Percentiles rank a stretch among this genome's conserved stretches.
phyloP scores from a whole-genome alignment of 2,888 invertebrate species.

The Chalcosyrphus nemorum region DNA sequence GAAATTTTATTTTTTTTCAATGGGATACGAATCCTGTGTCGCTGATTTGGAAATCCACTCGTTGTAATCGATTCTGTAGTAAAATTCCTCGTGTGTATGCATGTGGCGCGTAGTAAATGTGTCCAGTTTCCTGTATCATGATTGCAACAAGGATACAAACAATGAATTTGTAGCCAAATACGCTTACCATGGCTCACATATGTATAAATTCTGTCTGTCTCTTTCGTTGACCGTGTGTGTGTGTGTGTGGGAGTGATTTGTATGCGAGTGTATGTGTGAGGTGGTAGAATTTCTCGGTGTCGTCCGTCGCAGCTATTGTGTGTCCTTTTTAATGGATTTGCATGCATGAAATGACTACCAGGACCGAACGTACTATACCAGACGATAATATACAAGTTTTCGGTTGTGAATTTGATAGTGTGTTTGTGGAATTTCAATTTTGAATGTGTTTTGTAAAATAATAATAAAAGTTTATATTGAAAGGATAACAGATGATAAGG shows the following conservation, averaged over 20 bases:
- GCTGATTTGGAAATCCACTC: conserved; percentile 46
- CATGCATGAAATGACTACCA: conserved; percentile 19
- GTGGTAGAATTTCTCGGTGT: conserved; percentile 6
- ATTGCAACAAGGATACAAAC: conserved; percentile 29
- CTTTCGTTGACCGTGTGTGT: too few relatives aligned
- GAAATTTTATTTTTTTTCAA: conserved; percentile 56
- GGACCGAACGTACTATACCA: neutral
- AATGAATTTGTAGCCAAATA: conserved; percentile 64
- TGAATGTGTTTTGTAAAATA: neutral
- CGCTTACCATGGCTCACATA: conserved; percentile 42
- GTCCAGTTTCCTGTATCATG: conserved; percentile 44
- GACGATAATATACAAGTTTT: neutral
- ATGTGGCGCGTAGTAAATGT: conserved; percentile 61
- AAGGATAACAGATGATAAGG: conserved; percentile 16
- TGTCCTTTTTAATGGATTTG: conserved; percentile 28
- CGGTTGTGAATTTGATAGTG: neutral
- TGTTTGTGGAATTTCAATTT: conserved; percentile 22
- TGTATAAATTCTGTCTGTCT: neutral
- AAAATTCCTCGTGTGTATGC: conserved; percentile 32
- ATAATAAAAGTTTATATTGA: neutral
- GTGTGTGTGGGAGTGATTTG: neutral
- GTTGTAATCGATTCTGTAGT: conserved; percentile 68
- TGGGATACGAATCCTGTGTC: conserved; percentile 39
- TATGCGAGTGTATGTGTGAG: neutral
- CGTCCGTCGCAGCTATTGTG: neutral